Conservation (phyloP, 2,113 vertebrate genomes). For the Centropristis striata region DNA sequence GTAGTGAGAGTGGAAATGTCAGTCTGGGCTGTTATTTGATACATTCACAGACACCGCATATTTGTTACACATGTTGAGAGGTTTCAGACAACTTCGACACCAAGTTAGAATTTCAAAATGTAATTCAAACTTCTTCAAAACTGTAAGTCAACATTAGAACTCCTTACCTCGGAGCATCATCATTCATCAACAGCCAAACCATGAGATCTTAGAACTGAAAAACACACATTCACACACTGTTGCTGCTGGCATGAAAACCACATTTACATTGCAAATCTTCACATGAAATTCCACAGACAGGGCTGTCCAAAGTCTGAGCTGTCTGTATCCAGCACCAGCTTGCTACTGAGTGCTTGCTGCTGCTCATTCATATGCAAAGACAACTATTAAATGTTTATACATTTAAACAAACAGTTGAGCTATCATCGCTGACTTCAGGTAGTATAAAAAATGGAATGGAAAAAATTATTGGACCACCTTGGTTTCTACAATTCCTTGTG, state of each 20-base stretch:
- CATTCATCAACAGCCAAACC: background rate
- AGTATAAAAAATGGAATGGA: too few relatives aligned
- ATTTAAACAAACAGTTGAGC: background rate
- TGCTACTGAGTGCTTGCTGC: background rate
- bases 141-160: background rate
- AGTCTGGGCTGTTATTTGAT: too few relatives aligned
- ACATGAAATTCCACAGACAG: background rate
- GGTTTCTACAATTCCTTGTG: too few relatives aligned
- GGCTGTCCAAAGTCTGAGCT: conserved; percentile 1
- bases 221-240: background rate
- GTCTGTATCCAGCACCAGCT: background rate
- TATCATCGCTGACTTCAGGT: too few relatives aligned
- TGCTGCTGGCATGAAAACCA: too few relatives aligned
- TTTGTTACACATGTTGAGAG: too few relatives aligned
- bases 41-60: too few relatives aligned
- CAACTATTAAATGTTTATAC: background rate
- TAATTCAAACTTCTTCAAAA: background rate
- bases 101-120: background rate
- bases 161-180: background rate
- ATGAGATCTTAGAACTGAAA: background rate
- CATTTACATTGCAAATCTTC: background rate
- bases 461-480: too few relatives aligned
- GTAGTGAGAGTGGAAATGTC: too few relatives aligned
- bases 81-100: background rate
- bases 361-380: conserved; percentile 16